Evolutionary conservation across 2,797 vertebrate species (phyloP).

Genomic region (Lepidocolaptes lacrymiger): DNA sequence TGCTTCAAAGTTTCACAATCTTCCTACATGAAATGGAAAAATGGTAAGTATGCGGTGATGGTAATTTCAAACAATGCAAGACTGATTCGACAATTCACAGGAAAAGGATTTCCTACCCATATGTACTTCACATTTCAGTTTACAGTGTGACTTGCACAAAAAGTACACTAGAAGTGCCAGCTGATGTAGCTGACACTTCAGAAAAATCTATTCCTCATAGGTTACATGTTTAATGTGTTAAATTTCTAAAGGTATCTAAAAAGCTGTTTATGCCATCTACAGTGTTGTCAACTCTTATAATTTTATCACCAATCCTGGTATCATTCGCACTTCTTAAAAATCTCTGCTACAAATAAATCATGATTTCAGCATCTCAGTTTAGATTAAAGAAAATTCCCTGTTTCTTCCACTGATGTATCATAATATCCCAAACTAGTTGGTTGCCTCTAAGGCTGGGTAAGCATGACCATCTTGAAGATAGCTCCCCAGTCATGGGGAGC

Average conservation of each 20-base stretch:
- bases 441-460: fast-evolving
- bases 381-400: neutral
- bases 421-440: neutral
- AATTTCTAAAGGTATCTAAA: conserved; percentile 60
- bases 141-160: neutral
- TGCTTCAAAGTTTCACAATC: neutral
- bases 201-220: conserved; percentile 39
- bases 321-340: neutral
- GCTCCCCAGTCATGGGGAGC: fast-evolving
- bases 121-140: neutral
- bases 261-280: conserved; percentile 39
- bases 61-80: conserved; percentile 30
- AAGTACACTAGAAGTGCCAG: neutral
- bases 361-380: neutral
- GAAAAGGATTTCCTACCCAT: conserved; percentile 57
- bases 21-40: neutral
- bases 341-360: neutral
- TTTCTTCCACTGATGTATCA: neutral
- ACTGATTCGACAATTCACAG: conserved; percentile 42
- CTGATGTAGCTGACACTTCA: conserved; percentile 30
- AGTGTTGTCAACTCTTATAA: neutral
- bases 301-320: neutral
- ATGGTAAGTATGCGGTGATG: neutral
- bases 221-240: conserved; percentile 45
- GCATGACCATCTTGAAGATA: neutral